phyloP scores from a whole-genome alignment of 2,888 invertebrate species.

The Autographa gamma region DNA sequence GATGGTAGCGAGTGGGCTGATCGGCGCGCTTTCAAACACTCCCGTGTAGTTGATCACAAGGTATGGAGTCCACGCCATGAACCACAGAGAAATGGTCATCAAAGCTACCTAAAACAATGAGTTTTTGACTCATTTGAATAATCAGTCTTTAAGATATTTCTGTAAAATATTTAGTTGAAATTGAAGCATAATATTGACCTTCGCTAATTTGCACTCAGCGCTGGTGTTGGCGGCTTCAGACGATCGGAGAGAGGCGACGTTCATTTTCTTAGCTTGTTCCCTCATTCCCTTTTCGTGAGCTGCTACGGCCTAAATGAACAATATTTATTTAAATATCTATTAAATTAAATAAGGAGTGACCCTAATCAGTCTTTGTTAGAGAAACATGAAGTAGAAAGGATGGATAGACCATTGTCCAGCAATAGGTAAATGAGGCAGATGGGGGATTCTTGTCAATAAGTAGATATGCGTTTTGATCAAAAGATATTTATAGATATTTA shows the following conservation, averaged over 20 bases:
- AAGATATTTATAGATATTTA: conserved; percentile 4
- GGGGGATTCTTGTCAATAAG: too few species aligned
- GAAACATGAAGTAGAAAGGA: too few species aligned
- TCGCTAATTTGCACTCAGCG: conserved; percentile 96
- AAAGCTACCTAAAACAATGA: conserved; percentile 91
- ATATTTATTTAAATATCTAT: neutral
- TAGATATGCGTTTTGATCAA: too few species aligned
- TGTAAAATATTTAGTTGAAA: neutral
- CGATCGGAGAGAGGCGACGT: conserved; percentile 95
- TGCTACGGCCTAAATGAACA: conserved; percentile 90
- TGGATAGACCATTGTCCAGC: too few species aligned
- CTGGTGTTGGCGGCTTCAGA: conserved; percentile 93
- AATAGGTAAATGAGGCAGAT: too few species aligned
- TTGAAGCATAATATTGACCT: conserved; percentile 80
- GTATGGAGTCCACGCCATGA: conserved; percentile 98
- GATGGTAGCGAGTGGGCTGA: conserved; percentile 94
- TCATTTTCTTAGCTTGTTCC: conserved; percentile 98
- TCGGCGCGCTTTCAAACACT: conserved; percentile 92
- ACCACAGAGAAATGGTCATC: conserved; percentile 96
- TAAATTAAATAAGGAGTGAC: too few species aligned
- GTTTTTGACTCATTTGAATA: too few species aligned
- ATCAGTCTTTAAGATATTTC: neutral
- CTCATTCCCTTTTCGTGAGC: conserved; percentile 96
- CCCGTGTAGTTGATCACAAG: conserved; percentile 94
- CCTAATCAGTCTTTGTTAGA: too few species aligned